Conservation (phyloP, 2,797 vertebrate genomes). For the Sebastes dallii region DNA sequence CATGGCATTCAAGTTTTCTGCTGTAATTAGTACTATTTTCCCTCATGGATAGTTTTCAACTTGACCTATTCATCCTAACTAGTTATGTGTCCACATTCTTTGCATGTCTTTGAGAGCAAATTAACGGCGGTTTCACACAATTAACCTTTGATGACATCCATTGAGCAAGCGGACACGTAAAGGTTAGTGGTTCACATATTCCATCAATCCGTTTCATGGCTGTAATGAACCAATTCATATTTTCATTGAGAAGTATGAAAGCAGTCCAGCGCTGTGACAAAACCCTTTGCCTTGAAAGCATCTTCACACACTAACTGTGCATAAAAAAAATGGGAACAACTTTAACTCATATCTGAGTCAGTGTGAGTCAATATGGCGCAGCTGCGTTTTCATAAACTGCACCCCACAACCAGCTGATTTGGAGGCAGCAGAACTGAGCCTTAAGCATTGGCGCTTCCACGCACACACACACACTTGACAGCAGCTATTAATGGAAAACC, state of each 20-base stretch:
- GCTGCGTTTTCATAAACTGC: constrained; percentile 40
- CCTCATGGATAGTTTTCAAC: constrained; percentile 58
- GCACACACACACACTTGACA: constrained; percentile 61
- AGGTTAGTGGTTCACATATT: constrained; percentile 72
- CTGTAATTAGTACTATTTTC: constrained; percentile 73
- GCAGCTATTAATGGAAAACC: constrained; percentile 74
- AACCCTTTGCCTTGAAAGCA: constrained; percentile 38
- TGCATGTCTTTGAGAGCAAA: constrained; percentile 73
- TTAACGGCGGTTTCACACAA: constrained; percentile 77
- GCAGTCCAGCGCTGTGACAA: constrained; percentile 9
- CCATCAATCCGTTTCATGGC: constrained; percentile 62
- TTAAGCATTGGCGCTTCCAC: constrained; percentile 40
- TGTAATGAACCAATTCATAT: constrained; percentile 53
- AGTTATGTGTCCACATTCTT: constrained; percentile 66
- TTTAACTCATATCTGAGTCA: constrained; percentile 30
- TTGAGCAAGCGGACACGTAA: constrained; percentile 64
- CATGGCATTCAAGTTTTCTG: constrained; percentile 57
- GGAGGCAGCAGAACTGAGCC: constrained; percentile 49
- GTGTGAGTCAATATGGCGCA: constrained; percentile 27
- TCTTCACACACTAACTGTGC: constrained; percentile 14
- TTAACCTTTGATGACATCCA: constrained; percentile 78
- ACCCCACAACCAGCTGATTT: constrained; percentile 48
- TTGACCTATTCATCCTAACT: constrained; percentile 75
- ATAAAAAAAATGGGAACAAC: not conserved
- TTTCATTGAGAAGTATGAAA: constrained; percentile 33